Evolutionary conservation across 2,888 invertebrate species (phyloP), one percentile per base, ranked within the genome.

Genomic region (Luperina nickerlii): DNA sequence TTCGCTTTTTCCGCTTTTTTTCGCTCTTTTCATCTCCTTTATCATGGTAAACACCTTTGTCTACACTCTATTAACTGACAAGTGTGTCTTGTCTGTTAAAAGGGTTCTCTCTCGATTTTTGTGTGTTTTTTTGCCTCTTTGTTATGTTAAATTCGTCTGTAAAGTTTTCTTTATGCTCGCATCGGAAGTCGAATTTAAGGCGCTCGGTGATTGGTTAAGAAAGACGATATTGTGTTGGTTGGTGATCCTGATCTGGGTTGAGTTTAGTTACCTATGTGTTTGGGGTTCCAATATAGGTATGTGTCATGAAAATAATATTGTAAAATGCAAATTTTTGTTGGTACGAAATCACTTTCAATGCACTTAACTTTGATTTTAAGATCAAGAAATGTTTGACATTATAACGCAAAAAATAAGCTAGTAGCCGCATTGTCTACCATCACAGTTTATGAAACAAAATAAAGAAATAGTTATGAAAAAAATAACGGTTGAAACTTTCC

Each of bases 31-130:
- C 78, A 76, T 51, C 81, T 78, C 78, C 88, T 92, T 90, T 91
- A 91, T 92, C 90, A 91, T 91, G 92, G 89, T 90, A 90, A 92
- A 90, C 91, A 92, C 91, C 88, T 92, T 91, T 91, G 91, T 91
- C 92, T 92, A 90, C 89, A 90, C 81, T 88, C 88, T 91, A 90
- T 92, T 90, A 92, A 87, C 89, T 88, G 92, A 90, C 91, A 90
- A 90, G 89, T 88, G 82, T 88, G 89, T 87, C 88, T 87, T 83
- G 75, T 79, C 82, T 81, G 85, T 85, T 86, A 85, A 90, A 91
- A 90, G 89, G 88, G 90, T 91, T 88, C 82, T 77, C 54, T 86
- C 72, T 80, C 87, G 84, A 89, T 87, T 89, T 13, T 84, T 74
- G 42, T 68, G 69, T 62, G 45, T 78, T 80, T 71, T 66, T 63